Percentiles rank a stretch among this genome's conserved stretches.
phyloP scores from a whole-genome alignment of 2,888 invertebrate species.

The Euproctis similis region DNA sequence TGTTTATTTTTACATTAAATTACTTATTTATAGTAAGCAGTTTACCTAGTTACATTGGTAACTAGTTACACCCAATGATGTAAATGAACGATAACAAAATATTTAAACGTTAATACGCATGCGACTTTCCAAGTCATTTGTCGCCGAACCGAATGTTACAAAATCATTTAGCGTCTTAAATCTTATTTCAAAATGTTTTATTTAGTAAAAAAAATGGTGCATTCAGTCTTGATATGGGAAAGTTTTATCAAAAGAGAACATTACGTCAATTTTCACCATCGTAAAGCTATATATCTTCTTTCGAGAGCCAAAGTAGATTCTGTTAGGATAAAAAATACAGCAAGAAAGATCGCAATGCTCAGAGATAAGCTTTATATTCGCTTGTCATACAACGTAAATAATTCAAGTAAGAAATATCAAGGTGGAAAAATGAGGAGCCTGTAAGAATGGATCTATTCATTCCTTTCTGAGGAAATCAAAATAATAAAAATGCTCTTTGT shows the following conservation, averaged over 20 bases:
- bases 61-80: too few relatives aligned
- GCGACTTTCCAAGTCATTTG: too few relatives aligned
- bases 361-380: constrained; percentile 17
- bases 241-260: constrained; percentile 46
- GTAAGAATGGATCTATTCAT: constrained; percentile 31
- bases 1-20: constrained; percentile 8
- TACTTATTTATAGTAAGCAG: too few relatives aligned
- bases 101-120: too few relatives aligned
- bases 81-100: too few relatives aligned
- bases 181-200: too few relatives aligned
- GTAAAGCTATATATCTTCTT: constrained; percentile 46
- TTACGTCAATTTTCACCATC: constrained; percentile 50
- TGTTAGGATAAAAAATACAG: constrained; percentile 39
- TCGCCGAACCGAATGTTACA: too few relatives aligned
- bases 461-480: constrained; percentile 28
- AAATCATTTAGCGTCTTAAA: too few relatives aligned
- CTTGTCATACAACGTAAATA: constrained; percentile 11
- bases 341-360: constrained; percentile 18
- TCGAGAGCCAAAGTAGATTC: constrained; percentile 33
- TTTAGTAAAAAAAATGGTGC: too few relatives aligned
- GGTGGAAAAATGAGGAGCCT: constrained; percentile 32
- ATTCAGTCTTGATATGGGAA: too few relatives aligned
- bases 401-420: constrained; percentile 22
- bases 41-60: too few relatives aligned
- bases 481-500: constrained; percentile 23